Base-by-base conservation (phyloP, 2,797 vertebrate genomes). In the Microctenopoma steveboyesi region DNA sequence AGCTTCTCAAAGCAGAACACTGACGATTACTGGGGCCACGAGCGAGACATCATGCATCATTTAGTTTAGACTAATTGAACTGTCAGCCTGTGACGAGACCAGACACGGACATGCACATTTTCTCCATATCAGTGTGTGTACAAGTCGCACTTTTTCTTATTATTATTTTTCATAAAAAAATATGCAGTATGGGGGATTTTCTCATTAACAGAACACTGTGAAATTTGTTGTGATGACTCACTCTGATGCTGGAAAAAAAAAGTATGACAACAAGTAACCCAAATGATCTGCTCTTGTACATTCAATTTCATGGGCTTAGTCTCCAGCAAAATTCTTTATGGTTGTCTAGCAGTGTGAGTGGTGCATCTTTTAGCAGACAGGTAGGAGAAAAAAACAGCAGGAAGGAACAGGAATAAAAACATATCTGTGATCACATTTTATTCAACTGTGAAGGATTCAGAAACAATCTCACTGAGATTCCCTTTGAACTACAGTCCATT, bases 31-130 rank as follows among this genome's bases (percentile, higher is more conserved):
- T 37, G 66, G 72, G 74, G 80, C 84, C 88, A 80, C 3, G 76
- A 86, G 90, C 86, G 86, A 91, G 81, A 86, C 64, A 67, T 35
- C 86, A 79, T 74, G 90, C 88, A 81, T 91, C 88, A 87, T 88
- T 89, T 87, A 81, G 72, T 78, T 85, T 79, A 77, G 58, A 85
- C 89, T 91, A 90, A 92, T 91, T 91, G 85, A 92, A 91, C 86
- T 90, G 88, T 92, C 89, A 89, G 78, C 55, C 76, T 83, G 79
- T 89, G 87, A 90, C 74, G 64, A 86, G 83, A 69, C 64, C 76
- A 77, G 74, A 88, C 82, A 67, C 43, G 72, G 82, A 90, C 82
- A 81, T 30, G 59, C 61, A 50, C 72, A 71, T 54, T 71, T 78
- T 89, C 83, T 64, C 71, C 68, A 76, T 50, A 72, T 84, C 64